Percentiles rank a stretch among this genome's conserved stretches.
phyloP scores from a whole-genome alignment of 2,888 invertebrate species.

The Dione vanillae region DNA sequence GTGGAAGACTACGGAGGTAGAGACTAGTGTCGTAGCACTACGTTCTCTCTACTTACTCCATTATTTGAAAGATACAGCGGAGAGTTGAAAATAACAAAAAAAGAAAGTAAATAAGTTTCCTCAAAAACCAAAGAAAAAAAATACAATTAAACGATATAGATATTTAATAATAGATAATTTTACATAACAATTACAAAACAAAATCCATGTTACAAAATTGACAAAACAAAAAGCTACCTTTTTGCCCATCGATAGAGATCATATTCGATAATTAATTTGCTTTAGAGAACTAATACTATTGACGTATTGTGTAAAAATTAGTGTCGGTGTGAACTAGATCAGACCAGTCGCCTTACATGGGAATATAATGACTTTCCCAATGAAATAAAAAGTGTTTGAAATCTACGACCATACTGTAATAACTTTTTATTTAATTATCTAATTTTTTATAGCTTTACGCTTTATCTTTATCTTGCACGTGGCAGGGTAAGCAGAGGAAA shows the following conservation, averaged over 20 bases:
- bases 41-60: no score
- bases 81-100: no score
- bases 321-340: constrained; percentile 42
- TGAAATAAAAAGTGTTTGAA: constrained; percentile 21
- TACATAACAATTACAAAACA: constrained; percentile 20
- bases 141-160: neutral
- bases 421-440: neutral
- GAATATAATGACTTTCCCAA: constrained; percentile 35
- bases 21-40: no score
- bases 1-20: no score
- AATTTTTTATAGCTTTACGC: neutral
- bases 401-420: neutral
- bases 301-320: constrained; percentile 6
- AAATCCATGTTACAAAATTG: constrained; percentile 5
- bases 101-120: no score
- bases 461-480: no score
- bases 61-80: no score
- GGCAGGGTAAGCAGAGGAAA: no score
- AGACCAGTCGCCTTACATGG: constrained; percentile 38
- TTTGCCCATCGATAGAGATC: neutral
- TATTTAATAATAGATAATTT: neutral
- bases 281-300: neutral
- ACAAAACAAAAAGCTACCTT: neutral
- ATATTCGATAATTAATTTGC: neutral
- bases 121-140: neutral